Evolutionary conservation across 2,797 vertebrate species (phyloP).

Genomic region (Urosaurus nigricauda): DNA sequence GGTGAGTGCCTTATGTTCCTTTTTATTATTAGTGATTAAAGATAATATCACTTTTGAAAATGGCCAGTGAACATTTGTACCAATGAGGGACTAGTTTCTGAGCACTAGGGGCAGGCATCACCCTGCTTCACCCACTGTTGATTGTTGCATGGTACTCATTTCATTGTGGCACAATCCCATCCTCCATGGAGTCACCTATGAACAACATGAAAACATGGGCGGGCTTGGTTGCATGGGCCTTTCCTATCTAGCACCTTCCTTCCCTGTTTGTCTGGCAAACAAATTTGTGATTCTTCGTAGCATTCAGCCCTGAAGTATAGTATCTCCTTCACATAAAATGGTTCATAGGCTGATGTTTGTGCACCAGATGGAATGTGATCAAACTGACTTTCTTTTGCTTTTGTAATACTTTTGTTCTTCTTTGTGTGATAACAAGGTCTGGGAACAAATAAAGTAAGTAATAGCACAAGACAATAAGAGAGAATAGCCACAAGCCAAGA

Average conservation of each 20-base stretch:
- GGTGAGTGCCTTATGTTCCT: constrained; percentile 51
- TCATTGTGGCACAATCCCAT: not conserved
- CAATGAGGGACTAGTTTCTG: not conserved
- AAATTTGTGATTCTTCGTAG: too few species aligned
- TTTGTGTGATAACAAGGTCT: not conserved
- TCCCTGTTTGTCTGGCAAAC: not conserved
- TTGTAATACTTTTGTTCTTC: not conserved
- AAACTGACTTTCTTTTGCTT: not conserved
- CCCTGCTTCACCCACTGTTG: too few species aligned
- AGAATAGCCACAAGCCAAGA: not conserved
- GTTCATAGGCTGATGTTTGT: not conserved
- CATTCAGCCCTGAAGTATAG: too few species aligned
- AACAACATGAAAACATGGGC: not conserved
- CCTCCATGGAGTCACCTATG: too few species aligned
- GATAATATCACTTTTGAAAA: not conserved
- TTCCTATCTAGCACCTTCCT: not conserved
- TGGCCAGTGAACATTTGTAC: not conserved
- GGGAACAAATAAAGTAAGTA: not conserved
- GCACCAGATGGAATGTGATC: too few species aligned
- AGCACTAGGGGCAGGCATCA: not conserved
- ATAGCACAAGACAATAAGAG: not conserved
- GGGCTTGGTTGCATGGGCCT: not conserved
- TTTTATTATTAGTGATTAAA: not conserved
- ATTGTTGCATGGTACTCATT: not conserved
- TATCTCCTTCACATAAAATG: not conserved